phyloP scores from a whole-genome alignment of 2,113 vertebrate species.

The Alexandromys fortis region DNA sequence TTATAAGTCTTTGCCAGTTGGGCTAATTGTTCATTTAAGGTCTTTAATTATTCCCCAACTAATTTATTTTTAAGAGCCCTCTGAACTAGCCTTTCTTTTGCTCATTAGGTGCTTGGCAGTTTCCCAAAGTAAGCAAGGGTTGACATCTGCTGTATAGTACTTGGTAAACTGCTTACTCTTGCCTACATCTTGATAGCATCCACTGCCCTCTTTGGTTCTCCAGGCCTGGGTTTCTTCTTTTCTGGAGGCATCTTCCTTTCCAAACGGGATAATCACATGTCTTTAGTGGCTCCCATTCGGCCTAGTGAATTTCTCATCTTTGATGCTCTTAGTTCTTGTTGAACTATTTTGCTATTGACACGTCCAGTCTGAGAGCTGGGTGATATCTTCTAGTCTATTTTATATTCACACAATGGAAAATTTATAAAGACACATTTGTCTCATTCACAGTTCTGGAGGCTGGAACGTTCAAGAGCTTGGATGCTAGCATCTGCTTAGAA shows the following conservation, averaged over 20 bases:
- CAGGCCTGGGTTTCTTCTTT: background rate
- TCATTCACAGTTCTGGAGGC: background rate
- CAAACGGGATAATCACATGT: background rate
- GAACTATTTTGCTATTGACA: background rate
- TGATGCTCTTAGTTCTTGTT: constrained; percentile 11
- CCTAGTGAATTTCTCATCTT: background rate
- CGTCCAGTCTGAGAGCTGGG: background rate
- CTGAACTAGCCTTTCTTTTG: constrained; percentile 70
- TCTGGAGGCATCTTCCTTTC: background rate
- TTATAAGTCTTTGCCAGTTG: constrained; percentile 71
- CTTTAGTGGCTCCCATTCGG: background rate
- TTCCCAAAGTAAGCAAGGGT: constrained; percentile 70
- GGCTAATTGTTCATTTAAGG: constrained; percentile 70
- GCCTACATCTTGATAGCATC: background rate
- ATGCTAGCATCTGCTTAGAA: background rate
- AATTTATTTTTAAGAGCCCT: constrained; percentile 73
- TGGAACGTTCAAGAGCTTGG: background rate
- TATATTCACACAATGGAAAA: background rate
- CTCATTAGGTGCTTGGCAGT: constrained; percentile 68
- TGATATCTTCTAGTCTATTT: background rate
- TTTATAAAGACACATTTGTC: background rate
- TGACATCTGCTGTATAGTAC: constrained; percentile 40
- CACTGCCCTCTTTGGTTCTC: background rate
- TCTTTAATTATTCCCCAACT: constrained; percentile 73
- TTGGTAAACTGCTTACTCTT: background rate